Percentiles rank a stretch among this genome's conserved stretches.
phyloP scores from a whole-genome alignment of 2,113 vertebrate genomes.

The Elaphurus davidianus region DNA sequence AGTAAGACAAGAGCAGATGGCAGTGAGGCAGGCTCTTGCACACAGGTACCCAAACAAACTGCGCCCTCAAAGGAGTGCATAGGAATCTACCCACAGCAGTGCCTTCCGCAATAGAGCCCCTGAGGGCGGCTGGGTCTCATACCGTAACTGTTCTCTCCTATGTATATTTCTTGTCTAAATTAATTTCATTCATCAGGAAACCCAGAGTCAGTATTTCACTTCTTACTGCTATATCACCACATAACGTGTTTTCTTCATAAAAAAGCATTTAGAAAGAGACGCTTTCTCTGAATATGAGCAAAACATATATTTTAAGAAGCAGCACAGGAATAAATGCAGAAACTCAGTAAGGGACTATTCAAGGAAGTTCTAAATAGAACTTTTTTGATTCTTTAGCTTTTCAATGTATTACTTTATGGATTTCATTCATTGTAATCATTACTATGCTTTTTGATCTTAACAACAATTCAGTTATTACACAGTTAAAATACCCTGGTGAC shows the following conservation, averaged over 20 bases:
- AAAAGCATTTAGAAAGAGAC: background rate
- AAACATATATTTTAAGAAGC: background rate
- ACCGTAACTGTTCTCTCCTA: background rate
- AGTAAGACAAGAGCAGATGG: background rate
- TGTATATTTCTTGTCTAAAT: constrained; percentile 40
- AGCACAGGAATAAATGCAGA: background rate
- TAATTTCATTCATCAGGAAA: constrained; percentile 22
- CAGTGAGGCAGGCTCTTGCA: background rate
- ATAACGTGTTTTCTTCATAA: background rate
- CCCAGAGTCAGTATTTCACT: background rate
- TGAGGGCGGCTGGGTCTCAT: background rate
- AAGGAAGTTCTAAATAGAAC: background rate
- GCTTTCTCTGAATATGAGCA: background rate
- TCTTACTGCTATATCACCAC: background rate
- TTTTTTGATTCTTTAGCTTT: background rate
- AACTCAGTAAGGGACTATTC: background rate
- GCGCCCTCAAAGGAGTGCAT: background rate
- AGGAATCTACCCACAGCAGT: background rate
- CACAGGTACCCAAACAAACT: background rate
- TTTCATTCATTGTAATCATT: background rate
- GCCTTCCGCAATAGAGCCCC: background rate
- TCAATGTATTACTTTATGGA: background rate
- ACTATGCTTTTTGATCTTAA: background rate
- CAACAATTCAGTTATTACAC: background rate
- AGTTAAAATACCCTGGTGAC: background rate